These are phyloP conservation scores for Neocloeon triangulifer DNA, from an alignment of 1,140 invertebrate species.

Conservation along the genomic window DNA sequence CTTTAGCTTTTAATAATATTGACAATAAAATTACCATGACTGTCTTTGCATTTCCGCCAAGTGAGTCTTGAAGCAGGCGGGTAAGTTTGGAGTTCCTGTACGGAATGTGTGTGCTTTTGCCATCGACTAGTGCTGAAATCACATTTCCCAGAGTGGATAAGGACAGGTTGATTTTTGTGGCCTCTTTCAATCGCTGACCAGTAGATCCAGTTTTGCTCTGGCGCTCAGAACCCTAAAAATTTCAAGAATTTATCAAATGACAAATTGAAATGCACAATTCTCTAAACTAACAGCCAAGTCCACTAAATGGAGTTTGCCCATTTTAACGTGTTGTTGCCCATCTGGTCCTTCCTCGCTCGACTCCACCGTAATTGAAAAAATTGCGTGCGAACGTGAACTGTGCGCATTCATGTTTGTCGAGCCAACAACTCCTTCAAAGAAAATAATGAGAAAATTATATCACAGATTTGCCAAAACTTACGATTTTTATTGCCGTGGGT, in stretches of 20 bases:
- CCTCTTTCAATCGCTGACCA: slow-evolving; percentile 74
- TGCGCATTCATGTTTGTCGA: slow-evolving; percentile 73
- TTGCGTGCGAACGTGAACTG: slow-evolving; percentile 68
- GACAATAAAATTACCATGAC: slow-evolving; percentile 45
- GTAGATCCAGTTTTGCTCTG: slow-evolving; percentile 80
- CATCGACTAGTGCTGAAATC: slow-evolving; percentile 83
- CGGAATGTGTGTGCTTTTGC: slow-evolving; percentile 81
- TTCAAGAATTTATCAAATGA: neutral
- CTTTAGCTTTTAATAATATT: slow-evolving; percentile 3
- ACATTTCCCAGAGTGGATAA: slow-evolving; percentile 86
- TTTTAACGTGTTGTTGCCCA: slow-evolving; percentile 37
- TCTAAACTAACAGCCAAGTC: slow-evolving; percentile 66
- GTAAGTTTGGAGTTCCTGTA: slow-evolving; percentile 91
- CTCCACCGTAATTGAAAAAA: slow-evolving; percentile 72
- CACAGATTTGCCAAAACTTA: slow-evolving; percentile 13
- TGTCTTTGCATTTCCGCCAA: slow-evolving; percentile 92
- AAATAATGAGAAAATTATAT: slow-evolving; percentile 6
- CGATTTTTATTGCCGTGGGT: slow-evolving; percentile 62
- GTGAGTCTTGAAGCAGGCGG: slow-evolving; percentile 73
- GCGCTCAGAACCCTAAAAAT: slow-evolving; percentile 49
- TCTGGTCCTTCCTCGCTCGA: slow-evolving; percentile 40
- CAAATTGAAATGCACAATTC: slow-evolving; percentile 12
- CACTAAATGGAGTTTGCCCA: slow-evolving; percentile 63
- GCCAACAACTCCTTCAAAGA: slow-evolving; percentile 31
- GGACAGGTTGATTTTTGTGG: slow-evolving; percentile 88